These are phyloP conservation scores for Boloria euphrosyne DNA, from an alignment of 2,888 invertebrate species.

Conservation along the genomic window DNA sequence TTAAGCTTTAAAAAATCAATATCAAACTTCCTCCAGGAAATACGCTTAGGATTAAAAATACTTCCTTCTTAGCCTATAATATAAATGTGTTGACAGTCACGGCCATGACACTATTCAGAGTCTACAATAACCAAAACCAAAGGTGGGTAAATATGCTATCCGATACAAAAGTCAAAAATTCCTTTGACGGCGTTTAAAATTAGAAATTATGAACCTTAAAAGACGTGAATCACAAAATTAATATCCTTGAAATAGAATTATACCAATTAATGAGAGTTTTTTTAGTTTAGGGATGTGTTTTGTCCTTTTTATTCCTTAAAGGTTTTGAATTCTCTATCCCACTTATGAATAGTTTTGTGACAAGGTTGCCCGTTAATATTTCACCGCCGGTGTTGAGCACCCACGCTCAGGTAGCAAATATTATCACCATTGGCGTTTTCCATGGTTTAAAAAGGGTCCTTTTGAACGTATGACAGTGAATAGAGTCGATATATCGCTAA, in stretches of 20 bases:
- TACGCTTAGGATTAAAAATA: constrained; percentile 52
- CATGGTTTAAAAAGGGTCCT: constrained; percentile 60
- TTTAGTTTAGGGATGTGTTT: constrained; percentile 50
- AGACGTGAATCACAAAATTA: constrained; percentile 77
- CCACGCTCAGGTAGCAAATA: constrained; percentile 80
- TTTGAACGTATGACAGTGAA: constrained; percentile 41
- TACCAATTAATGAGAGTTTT: constrained; percentile 70
- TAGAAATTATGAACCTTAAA: constrained; percentile 76
- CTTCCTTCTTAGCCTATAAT: constrained; percentile 74
- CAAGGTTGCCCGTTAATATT: constrained; percentile 77
- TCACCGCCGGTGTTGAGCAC: constrained; percentile 71
- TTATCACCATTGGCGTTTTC: constrained; percentile 76
- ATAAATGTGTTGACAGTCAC: constrained; percentile 70
- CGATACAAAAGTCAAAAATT: constrained; percentile 61
- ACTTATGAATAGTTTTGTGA: constrained; percentile 67
- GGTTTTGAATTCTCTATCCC: constrained; percentile 46
- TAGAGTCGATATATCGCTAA: constrained; percentile 47
- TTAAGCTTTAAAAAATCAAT: constrained; percentile 46
- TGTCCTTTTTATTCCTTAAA: constrained; percentile 47
- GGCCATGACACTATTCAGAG: constrained; percentile 61
- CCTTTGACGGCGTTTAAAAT: constrained; percentile 71
- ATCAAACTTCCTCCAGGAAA: constrained; percentile 69
- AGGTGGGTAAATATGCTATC: constrained; percentile 75
- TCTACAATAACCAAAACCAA: constrained; percentile 68
- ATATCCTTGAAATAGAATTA: constrained; percentile 82